Conservation (phyloP, 2,797 vertebrate genomes). For the Sebastes nivosus region DNA sequence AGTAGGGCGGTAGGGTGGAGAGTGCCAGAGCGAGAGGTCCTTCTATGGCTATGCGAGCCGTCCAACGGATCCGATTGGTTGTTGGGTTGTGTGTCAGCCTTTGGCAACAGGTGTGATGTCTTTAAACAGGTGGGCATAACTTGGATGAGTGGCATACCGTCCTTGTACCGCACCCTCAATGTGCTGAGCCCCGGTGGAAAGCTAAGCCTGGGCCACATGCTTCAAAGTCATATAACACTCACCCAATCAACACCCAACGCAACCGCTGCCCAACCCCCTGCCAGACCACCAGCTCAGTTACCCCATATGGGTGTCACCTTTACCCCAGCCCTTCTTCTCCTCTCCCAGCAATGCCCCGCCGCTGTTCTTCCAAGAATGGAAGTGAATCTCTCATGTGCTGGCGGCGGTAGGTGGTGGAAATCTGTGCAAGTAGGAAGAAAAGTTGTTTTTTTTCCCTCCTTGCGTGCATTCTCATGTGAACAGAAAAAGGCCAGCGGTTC, state of each 20-base stretch:
- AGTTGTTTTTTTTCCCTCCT: constrained; percentile 41
- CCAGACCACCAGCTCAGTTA: constrained; percentile 56
- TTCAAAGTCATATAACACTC: constrained; percentile 77
- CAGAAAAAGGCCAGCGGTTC: constrained; percentile 66
- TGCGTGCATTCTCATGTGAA: constrained; percentile 59
- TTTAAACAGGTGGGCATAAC: constrained; percentile 84
- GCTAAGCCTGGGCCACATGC: constrained; percentile 76
- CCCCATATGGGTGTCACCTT: constrained; percentile 72
- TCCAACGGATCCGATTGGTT: constrained; percentile 71
- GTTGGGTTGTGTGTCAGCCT: constrained; percentile 48
- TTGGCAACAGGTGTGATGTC: constrained; percentile 82
- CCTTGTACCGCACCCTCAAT: constrained; percentile 79
- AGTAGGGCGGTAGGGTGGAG: constrained; percentile 13
- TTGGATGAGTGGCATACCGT: constrained; percentile 83
- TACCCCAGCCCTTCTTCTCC: constrained; percentile 33
- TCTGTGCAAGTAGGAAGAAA: constrained; percentile 62
- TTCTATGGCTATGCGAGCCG: constrained; percentile 79
- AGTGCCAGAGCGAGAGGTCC: constrained; percentile 57
- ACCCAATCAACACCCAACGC: constrained; percentile 48
- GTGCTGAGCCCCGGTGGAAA: constrained; percentile 77
- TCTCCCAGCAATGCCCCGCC: constrained; percentile 20
- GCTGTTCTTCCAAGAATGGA: constrained; percentile 65
- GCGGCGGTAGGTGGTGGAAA: constrained; percentile 61
- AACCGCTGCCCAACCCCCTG: constrained; percentile 40
- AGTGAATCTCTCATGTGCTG: constrained; percentile 47